Conservation (phyloP, 2,797 vertebrate species). For the Cichlasoma orientale region DNA sequence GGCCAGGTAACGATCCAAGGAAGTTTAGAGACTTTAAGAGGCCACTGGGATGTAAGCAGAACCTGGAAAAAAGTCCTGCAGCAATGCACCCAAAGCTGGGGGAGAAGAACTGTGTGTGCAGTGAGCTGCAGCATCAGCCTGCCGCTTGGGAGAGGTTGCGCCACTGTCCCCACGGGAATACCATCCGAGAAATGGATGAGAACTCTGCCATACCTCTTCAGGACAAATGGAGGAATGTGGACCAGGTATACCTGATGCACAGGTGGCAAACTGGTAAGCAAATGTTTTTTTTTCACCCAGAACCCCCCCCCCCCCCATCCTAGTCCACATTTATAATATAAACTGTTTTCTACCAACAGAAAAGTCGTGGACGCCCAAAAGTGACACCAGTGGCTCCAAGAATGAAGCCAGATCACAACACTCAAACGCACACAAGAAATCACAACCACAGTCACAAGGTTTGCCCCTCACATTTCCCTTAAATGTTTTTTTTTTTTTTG, state of each 20-base stretch:
- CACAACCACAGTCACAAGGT: constrained; percentile 75
- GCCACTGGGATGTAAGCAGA: constrained; percentile 50
- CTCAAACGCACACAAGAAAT: constrained; percentile 62
- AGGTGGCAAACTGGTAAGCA: constrained; percentile 59
- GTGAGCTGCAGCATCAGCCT: constrained; percentile 36
- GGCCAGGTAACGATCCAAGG: background rate
- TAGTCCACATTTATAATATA: background rate
- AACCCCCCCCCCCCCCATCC: too few species aligned
- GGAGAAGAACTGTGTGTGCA: constrained; percentile 63
- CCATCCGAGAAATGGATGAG: constrained; percentile 59
- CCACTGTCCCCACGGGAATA: constrained; percentile 50
- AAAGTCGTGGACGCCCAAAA: constrained; percentile 44
- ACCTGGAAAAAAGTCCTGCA: constrained; percentile 46
- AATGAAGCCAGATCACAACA: constrained; percentile 58
- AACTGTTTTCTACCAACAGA: constrained; percentile 43
- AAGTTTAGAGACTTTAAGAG: constrained; percentile 30
- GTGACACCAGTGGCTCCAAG: constrained; percentile 44
- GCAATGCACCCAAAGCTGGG: constrained; percentile 39
- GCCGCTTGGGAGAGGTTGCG: constrained; percentile 30
- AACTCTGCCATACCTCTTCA: constrained; percentile 40
- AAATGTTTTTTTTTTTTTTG: too few species aligned
- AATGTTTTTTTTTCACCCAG: background rate
- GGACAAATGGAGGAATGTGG: constrained; percentile 51
- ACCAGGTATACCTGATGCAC: constrained; percentile 44
- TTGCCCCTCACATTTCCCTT: background rate